phyloP scores from a whole-genome alignment of 2,888 invertebrate genomes.

The Hirudinaria manillensis region DNA sequence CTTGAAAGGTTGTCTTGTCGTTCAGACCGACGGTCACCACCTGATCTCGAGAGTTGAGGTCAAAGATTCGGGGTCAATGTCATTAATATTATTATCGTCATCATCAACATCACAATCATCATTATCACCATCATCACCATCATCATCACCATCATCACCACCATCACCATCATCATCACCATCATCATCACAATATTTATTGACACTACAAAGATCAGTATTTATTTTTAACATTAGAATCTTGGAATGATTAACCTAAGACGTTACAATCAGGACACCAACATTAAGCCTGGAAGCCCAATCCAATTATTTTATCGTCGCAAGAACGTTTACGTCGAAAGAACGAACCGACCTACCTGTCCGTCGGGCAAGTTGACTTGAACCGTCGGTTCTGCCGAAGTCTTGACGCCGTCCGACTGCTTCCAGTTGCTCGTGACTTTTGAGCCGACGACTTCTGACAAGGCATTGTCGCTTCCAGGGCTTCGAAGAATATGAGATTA shows the following conservation, averaged over 20 bases:
- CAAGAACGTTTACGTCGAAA: too few relatives aligned
- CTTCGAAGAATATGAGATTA: not conserved
- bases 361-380: slow-evolving; percentile 23
- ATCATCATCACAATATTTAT: not conserved
- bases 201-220: too few relatives aligned
- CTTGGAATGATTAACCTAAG: too few relatives aligned
- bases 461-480: not conserved
- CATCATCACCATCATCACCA: slow-evolving; percentile 39
- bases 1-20: slow-evolving; percentile 74
- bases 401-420: not conserved
- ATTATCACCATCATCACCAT: slow-evolving; percentile 28
- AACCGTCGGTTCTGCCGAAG: not conserved
- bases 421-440: not conserved
- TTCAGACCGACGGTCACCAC: slow-evolving; percentile 33
- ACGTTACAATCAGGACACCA: too few relatives aligned
- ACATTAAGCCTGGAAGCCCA: too few relatives aligned
- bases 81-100: slow-evolving; percentile 19
- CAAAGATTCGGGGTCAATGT: slow-evolving; percentile 6
- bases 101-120: slow-evolving; percentile 28
- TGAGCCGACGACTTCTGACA: not conserved
- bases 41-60: slow-evolving; percentile 22
- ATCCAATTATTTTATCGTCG: too few relatives aligned
- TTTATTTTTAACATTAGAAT: too few relatives aligned
- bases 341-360: not conserved
- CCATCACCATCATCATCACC: slow-evolving; percentile 14